Evolutionary conservation across 23 tunicate genomes (phyloP).

Genomic region (Clavelina lepadiformis): DNA sequence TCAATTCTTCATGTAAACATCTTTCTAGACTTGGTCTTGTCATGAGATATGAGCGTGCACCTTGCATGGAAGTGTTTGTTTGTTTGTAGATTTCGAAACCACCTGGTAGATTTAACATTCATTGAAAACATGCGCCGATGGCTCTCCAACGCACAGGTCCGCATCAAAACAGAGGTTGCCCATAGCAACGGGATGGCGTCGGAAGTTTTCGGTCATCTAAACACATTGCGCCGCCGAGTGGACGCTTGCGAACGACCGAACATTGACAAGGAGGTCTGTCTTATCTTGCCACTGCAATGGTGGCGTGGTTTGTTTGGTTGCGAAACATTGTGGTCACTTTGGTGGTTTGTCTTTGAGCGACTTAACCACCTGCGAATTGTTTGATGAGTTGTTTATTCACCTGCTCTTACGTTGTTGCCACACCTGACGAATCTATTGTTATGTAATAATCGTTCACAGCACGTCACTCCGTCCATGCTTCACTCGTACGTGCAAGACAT

Average conservation of each 20-base stretch:
- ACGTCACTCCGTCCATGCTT: slow-evolving; percentile 46
- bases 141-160: slow-evolving; percentile 73
- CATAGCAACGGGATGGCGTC: slow-evolving; percentile 70
- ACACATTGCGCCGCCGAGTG: slow-evolving; percentile 44
- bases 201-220: slow-evolving; percentile 48
- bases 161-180: slow-evolving; percentile 75
- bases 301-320: too few relatives aligned
- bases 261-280: slow-evolving; percentile 78
- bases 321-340: too few relatives aligned
- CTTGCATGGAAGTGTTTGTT: too few relatives aligned
- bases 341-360: too few relatives aligned
- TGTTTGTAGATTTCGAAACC: slow-evolving; percentile 50
- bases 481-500: slow-evolving; percentile 45
- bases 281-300: background rate
- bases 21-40: too few relatives aligned
- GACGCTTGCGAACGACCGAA: slow-evolving; percentile 87
- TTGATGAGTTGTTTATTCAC: too few relatives aligned
- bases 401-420: background rate
- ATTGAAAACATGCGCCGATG: slow-evolving; percentile 67
- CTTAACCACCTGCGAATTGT: too few relatives aligned
- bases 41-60: too few relatives aligned
- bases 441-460: slow-evolving; percentile 20
- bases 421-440: background rate
- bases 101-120: slow-evolving; percentile 57
- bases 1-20: too few relatives aligned